Base-by-base conservation (phyloP, 2,797 vertebrate genomes). In the Peromyscus nudipes region DNA sequence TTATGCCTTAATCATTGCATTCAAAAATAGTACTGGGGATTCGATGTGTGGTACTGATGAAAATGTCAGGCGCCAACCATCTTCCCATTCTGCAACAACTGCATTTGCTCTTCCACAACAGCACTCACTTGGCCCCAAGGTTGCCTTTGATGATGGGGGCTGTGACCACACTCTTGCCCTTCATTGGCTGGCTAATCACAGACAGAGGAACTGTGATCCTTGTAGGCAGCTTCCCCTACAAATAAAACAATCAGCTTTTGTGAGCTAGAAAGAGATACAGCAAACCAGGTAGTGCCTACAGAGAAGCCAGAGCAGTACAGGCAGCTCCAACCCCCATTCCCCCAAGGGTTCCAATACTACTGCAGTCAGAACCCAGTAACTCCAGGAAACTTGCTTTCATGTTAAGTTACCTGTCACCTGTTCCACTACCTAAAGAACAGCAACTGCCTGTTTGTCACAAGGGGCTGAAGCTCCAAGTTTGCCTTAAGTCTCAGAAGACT, bases 161-260 rank as follows among this genome's bases (percentile, higher is more conserved):
- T n/a, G 99, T 99, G 98, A 99, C 99, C 87, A 99, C 98, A 0
- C 99, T 99, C 98, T 99, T 99, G 98, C 99, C 99, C 98, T 99
- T 99, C 98, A 99, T 99, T 0, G 99, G 99, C 96, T 99, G 99
- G 98, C 99, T 99, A 93, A 99, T 99, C 88, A 99, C 99, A 21
- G 99, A 99, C 2, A 99, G 98, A 0, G 99, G 99, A 94, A 99
- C 99, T 0, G 99, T 99, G 97, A 99, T 99, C 79, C 99, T 99
- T 0, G 99, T 98, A 76, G 99, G 99, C 43, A 99, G 96, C 95
- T 99, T 99, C 19, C 99, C 99, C 99, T 99, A n/a, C 8, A 80
- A 79, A 97, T 71, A 96, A 31, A 89, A 91, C 43, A 90, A 67
- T 64, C 37, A 29, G 69, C 34, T 52, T 75, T 55, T n/a, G 17